Percentiles rank a stretch among this genome's conserved stretches.
These are phyloP conservation scores for Lithophane ornitopus DNA, from an alignment of 2,888 invertebrate genomes.

Conservation along the genomic window DNA sequence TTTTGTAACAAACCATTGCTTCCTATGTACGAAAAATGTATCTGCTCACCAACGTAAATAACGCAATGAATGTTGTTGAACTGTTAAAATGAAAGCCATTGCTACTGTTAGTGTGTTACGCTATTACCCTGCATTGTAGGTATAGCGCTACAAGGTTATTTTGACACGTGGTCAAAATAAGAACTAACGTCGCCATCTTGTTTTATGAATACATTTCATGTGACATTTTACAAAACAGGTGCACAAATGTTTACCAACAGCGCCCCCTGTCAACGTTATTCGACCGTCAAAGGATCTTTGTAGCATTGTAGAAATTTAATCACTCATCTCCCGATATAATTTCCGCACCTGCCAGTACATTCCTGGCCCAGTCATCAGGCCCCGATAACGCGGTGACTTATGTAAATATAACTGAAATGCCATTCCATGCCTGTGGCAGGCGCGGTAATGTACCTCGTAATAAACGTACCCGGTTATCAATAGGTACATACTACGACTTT, in stretches of 20 bases:
- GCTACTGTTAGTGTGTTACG: too few relatives aligned
- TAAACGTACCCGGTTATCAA: constrained; percentile 36
- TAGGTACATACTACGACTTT: not conserved
- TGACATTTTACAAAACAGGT: not conserved
- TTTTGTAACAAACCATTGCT: too few relatives aligned
- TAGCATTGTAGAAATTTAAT: not conserved
- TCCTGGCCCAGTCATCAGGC: constrained; percentile 55
- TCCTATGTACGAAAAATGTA: too few relatives aligned
- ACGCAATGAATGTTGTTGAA: too few relatives aligned
- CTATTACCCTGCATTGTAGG: too few relatives aligned
- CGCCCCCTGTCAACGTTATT: not conserved
- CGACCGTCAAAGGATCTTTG: not conserved
- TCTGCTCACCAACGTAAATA: too few relatives aligned
- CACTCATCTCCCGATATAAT: not conserved
- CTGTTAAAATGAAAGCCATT: too few relatives aligned
- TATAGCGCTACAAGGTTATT: too few relatives aligned
- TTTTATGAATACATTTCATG: too few relatives aligned
- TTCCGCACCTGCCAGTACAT: constrained; percentile 45
- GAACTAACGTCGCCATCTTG: too few relatives aligned
- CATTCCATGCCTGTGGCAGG: constrained; percentile 41
- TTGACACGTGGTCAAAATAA: too few relatives aligned
- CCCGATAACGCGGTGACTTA: constrained; percentile 54
- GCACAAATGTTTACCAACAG: not conserved
- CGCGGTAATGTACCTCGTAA: constrained; percentile 13
- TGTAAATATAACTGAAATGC: constrained; percentile 59